A percentile compares a stretch with the other conserved stretches of the same genome.
These are phyloP conservation scores for Mesaphorura yosii DNA, from an alignment of 1,140 invertebrate species.

Conservation along the genomic window DNA sequence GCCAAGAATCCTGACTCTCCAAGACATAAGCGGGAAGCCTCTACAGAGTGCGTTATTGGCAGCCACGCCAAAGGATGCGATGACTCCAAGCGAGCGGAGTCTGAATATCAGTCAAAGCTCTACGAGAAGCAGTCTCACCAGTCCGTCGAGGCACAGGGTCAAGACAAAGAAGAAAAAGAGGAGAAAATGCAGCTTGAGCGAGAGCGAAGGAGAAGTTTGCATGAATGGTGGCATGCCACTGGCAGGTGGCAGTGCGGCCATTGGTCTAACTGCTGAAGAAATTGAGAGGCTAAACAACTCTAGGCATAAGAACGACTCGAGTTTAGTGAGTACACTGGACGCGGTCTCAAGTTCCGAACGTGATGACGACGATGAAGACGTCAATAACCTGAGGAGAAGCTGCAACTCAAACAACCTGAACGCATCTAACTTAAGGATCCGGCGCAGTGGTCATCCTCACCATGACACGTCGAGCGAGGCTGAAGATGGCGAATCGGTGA, in stretches of 20 bases:
- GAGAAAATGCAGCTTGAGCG: no score
- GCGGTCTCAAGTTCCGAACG: slow-evolving; percentile 81
- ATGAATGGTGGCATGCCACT: no score
- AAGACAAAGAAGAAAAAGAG: slow-evolving; percentile 33
- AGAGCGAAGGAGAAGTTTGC: no score
- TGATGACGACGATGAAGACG: slow-evolving; percentile 43
- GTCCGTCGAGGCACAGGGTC: slow-evolving; percentile 15
- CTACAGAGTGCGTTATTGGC: slow-evolving; percentile 68
- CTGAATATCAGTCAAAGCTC: slow-evolving; percentile 37
- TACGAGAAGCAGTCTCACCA: slow-evolving; percentile 25
- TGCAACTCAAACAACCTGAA: slow-evolving; percentile 27
- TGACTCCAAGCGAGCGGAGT: slow-evolving; percentile 75
- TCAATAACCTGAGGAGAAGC: slow-evolving; percentile 35
- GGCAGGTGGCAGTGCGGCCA: slow-evolving; percentile 37
- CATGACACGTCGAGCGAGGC: slow-evolving; percentile 37
- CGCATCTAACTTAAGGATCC: slow-evolving; percentile 26
- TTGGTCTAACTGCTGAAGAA: slow-evolving; percentile 82
- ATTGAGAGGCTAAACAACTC: slow-evolving; percentile 74
- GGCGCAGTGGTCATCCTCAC: slow-evolving; percentile 12
- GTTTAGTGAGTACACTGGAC: slow-evolving; percentile 80
- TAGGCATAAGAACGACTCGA: slow-evolving; percentile 63
- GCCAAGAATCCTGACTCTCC: slow-evolving; percentile 75
- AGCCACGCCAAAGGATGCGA: slow-evolving; percentile 43
- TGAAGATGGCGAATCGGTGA: slow-evolving; percentile 85
- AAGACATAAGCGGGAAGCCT: slow-evolving; percentile 85